These are phyloP conservation scores for Drosophila borborema DNA, from an alignment of 2,888 invertebrate species.

Conservation along the genomic window DNA sequence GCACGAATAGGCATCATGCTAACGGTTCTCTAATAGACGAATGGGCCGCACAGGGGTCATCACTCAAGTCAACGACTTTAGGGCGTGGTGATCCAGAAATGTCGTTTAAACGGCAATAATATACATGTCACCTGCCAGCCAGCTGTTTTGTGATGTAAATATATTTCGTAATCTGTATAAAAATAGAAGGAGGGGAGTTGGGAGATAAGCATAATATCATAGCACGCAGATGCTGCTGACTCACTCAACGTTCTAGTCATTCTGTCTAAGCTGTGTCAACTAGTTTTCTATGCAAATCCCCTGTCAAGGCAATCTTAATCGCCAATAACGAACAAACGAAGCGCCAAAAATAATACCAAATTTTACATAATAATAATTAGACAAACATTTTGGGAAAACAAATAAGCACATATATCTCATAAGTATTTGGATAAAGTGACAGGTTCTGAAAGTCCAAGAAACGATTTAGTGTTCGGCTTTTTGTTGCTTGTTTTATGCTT, in stretches of 20 bases:
- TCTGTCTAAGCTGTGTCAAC: slow-evolving; percentile 27
- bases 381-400: slow-evolving; percentile 50
- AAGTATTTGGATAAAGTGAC: slow-evolving; percentile 57
- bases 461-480: slow-evolving; percentile 37
- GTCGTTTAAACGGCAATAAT: slow-evolving; percentile 49
- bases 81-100: slow-evolving; percentile 66
- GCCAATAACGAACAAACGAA: slow-evolving; percentile 23
- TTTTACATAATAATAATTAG: slow-evolving; percentile 74
- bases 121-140: slow-evolving; percentile 32
- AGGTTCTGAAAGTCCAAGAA: slow-evolving; percentile 50
- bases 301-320: slow-evolving; percentile 48
- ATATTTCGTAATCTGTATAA: slow-evolving; percentile 64
- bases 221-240: slow-evolving; percentile 59
- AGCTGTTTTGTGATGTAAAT: slow-evolving; percentile 68
- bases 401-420: slow-evolving; percentile 49
- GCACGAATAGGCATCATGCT: slow-evolving; percentile 55
- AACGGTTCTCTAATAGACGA: slow-evolving; percentile 41
- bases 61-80: slow-evolving; percentile 70
- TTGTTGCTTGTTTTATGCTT: slow-evolving; percentile 35
- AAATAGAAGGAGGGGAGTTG: slow-evolving; percentile 40
- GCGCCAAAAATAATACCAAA: slow-evolving; percentile 42
- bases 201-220: slow-evolving; percentile 34
- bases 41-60: slow-evolving; percentile 29
- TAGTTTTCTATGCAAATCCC: slow-evolving; percentile 65
- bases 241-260: slow-evolving; percentile 51